Conservation (phyloP, 2,888 invertebrate genomes). For the Brenthis ino region DNA sequence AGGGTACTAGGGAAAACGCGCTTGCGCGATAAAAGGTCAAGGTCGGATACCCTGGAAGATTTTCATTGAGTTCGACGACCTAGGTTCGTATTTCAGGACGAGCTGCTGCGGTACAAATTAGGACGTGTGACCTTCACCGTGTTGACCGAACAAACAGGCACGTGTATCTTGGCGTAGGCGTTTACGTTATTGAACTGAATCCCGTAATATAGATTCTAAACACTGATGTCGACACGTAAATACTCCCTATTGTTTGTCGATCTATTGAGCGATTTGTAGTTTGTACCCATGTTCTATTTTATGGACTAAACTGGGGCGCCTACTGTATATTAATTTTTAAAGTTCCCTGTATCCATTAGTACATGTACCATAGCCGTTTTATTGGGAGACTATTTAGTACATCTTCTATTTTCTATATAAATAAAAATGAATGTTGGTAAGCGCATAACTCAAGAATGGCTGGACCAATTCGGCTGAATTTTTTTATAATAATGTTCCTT, state of each 20-base stretch:
- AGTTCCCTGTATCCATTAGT: too few relatives aligned
- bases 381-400: too few relatives aligned
- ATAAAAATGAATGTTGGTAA: too few relatives aligned
- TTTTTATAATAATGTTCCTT: too few relatives aligned
- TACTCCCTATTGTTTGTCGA: slow-evolving; percentile 25
- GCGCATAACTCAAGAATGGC: too few relatives aligned
- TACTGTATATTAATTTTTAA: too few relatives aligned
- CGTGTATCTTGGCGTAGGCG: slow-evolving; percentile 70
- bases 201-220: slow-evolving; percentile 28
- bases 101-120: slow-evolving; percentile 61
- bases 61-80: slow-evolving; percentile 74
- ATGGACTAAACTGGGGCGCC: too few relatives aligned
- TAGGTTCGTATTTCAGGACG: slow-evolving; percentile 71
- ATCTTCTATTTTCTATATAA: too few relatives aligned
- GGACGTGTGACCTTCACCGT: slow-evolving; percentile 69
- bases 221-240: background rate
- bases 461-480: too few relatives aligned
- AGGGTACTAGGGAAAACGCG: slow-evolving; percentile 74
- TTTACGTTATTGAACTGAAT: slow-evolving; percentile 47
- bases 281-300: background rate
- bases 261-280: background rate
- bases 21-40: slow-evolving; percentile 80
- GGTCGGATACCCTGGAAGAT: slow-evolving; percentile 79
- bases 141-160: slow-evolving; percentile 63
- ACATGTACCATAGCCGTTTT: too few relatives aligned